Evolutionary conservation across 2,797 vertebrate species (phyloP).

Genomic region (Anguilla marmorata): DNA sequence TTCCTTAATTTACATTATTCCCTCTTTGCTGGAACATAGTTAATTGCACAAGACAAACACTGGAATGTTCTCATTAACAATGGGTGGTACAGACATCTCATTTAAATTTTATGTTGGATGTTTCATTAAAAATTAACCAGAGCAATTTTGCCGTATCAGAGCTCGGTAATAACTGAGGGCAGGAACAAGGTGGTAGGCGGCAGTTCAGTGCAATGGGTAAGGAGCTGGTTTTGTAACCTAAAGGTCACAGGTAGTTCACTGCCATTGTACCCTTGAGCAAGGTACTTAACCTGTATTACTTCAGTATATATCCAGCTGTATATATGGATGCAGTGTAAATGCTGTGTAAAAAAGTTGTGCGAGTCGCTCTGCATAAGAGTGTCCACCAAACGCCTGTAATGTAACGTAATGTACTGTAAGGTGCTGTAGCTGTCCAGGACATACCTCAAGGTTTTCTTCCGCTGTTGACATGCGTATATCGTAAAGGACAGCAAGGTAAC

Average conservation of each 20-base stretch:
- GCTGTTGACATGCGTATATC: conserved; percentile 49
- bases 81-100: not conserved
- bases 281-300: too few species aligned
- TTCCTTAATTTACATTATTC: not conserved
- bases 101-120: conserved; percentile 13
- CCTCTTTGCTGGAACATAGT: not conserved
- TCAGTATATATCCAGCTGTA: too few species aligned
- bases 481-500: conserved; percentile 54
- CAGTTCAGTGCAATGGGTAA: too few species aligned
- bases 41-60: conserved; percentile 4
- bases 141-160: not conserved
- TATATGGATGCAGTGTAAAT: too few species aligned
- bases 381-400: too few species aligned
- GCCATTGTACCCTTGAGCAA: too few species aligned
- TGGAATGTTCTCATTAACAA: conserved; percentile 1
- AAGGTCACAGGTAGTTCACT: too few species aligned
- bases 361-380: too few species aligned
- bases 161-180: not conserved
- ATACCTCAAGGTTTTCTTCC: conserved; percentile 51
- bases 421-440: not conserved
- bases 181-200: not conserved
- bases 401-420: not conserved
- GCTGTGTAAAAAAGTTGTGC: too few species aligned
- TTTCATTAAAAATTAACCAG: not conserved
- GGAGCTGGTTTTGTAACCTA: too few species aligned